Evolutionary conservation across 2,888 invertebrate genomes (phyloP).

Genomic region (Rhingia campestris): DNA sequence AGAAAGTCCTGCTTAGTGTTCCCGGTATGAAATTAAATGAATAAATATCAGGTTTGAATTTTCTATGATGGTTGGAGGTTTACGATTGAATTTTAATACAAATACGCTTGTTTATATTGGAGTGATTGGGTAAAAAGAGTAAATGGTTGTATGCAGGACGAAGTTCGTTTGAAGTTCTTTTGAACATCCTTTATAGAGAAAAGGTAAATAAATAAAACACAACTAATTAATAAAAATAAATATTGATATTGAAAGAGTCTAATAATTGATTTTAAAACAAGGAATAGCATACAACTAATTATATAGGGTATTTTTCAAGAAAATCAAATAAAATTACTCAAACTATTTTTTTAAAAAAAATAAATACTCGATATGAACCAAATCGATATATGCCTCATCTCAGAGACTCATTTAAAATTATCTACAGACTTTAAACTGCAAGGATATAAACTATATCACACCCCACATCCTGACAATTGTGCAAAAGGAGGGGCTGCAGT

Average conservation of each 20-base stretch:
- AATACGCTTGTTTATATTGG: neutral
- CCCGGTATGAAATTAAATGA: neutral
- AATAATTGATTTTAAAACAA: neutral
- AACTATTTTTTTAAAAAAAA: neutral
- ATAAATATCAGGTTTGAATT: slow-evolving; percentile 1
- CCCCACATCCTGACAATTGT: no score
- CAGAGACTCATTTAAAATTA: no score
- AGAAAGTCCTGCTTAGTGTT: neutral
- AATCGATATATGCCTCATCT: no score
- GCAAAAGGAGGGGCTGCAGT: no score
- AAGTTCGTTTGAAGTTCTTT: slow-evolving; percentile 9
- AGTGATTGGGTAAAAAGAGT: neutral
- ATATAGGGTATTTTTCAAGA: no score
- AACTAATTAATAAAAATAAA: neutral
- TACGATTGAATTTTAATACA: slow-evolving; percentile 23
- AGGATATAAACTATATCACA: no score
- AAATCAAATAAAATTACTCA: no score
- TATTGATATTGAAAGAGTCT: neutral
- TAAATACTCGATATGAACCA: neutral
- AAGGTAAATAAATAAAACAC: slow-evolving; percentile 13
- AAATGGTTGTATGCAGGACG: neutral
- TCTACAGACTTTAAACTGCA: no score
- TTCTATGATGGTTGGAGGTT: neutral
- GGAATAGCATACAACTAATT: neutral
- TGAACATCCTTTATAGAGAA: slow-evolving; percentile 7